Conservation (phyloP, 2,888 invertebrate species). For the Drosophila kuntzei region DNA sequence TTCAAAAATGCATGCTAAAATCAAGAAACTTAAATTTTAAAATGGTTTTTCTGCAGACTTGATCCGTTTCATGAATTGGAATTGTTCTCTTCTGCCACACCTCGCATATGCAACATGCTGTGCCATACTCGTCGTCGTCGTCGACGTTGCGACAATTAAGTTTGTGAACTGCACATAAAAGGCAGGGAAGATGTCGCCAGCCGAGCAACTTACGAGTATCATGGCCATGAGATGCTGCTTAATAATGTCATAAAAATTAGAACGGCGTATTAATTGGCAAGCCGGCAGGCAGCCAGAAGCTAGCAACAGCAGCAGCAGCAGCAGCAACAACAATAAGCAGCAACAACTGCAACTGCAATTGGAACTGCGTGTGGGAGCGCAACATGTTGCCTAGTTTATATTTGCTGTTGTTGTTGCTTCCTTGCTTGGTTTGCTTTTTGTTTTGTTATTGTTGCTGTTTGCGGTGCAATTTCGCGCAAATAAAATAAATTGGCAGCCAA, state of each 20-base stretch:
- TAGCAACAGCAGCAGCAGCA: conserved; percentile 7
- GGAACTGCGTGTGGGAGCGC: conserved; percentile 76
- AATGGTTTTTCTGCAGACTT: too few relatives aligned
- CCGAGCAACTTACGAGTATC: conserved; percentile 46
- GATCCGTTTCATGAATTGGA: neutral
- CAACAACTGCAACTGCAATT: conserved; percentile 44
- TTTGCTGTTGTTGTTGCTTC: conserved; percentile 23
- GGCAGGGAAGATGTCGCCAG: conserved; percentile 73
- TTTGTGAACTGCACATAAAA: conserved; percentile 77
- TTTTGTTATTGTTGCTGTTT: conserved; percentile 40
- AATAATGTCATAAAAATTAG: conserved; percentile 82
- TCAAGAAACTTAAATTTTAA: too few relatives aligned
- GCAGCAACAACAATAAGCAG: neutral
- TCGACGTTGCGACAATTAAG: conserved; percentile 71
- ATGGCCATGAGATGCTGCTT: conserved; percentile 71
- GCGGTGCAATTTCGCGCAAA: conserved; percentile 77
- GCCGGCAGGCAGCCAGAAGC: conserved; percentile 31
- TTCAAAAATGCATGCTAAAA: too few relatives aligned
- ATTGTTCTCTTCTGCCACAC: conserved; percentile 24
- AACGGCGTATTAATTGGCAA: conserved; percentile 81
- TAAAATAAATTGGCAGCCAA: conserved; percentile 81
- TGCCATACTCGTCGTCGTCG: conserved; percentile 29
- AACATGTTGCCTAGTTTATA: conserved; percentile 73
- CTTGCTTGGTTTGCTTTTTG: conserved; percentile 18
- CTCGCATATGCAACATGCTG: conserved; percentile 66